Evolutionary conservation across 2,888 invertebrate genomes (phyloP).

Genomic region (Euplagia quadripunctaria): DNA sequence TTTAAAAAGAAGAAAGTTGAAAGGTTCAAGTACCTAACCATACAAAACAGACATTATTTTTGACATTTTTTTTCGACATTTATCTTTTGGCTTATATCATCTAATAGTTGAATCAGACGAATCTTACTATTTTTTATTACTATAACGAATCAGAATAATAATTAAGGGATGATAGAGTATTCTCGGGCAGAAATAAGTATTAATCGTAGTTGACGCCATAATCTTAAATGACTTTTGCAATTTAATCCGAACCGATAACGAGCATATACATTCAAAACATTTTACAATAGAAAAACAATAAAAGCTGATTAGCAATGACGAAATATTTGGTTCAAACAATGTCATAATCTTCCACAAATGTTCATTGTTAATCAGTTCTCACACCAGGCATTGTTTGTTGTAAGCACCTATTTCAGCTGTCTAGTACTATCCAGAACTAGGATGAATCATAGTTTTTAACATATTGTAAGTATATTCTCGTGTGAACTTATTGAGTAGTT

Average conservation of each 20-base stretch:
- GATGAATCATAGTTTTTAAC: conserved; percentile 38
- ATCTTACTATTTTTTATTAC: too few species aligned
- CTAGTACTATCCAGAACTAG: conserved; percentile 37
- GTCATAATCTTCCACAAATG: conserved; percentile 3
- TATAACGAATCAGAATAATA: too few species aligned
- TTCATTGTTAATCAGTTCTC: conserved; percentile 43
- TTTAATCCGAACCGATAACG: neutral
- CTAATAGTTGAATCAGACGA: too few species aligned
- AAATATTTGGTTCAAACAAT: conserved; percentile 6
- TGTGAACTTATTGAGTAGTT: neutral
- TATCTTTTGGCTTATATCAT: too few species aligned
- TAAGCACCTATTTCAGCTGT: conserved; percentile 34
- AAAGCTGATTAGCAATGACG: neutral
- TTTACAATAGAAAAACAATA: conserved; percentile 1
- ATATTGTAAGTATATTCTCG: neutral
- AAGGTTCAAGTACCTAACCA: too few species aligned
- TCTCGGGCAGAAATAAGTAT: too few species aligned
- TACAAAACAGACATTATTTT: too few species aligned
- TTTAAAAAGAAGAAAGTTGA: too few species aligned
- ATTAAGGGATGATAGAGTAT: too few species aligned
- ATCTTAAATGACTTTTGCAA: too few species aligned
- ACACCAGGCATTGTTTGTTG: conserved; percentile 46
- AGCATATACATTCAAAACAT: neutral
- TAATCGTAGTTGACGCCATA: too few species aligned
- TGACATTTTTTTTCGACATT: too few species aligned